Base-by-base conservation (phyloP, 2,797 vertebrate genomes). In the Phoebastria nigripes region DNA sequence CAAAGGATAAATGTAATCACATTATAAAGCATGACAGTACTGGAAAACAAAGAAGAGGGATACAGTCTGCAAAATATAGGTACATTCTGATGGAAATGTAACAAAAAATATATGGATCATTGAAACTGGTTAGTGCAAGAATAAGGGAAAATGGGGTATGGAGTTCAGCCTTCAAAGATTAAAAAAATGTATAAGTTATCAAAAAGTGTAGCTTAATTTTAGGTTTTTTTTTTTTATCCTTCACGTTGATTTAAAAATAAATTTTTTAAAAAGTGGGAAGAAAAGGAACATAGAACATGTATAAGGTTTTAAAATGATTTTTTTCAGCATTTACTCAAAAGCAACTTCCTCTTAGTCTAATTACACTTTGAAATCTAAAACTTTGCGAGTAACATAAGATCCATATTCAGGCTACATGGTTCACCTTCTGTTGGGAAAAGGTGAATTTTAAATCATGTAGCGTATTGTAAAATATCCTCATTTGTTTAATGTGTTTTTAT, bases 401-500 rank as follows among this genome's bases (percentile, higher is more conserved):
- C 44, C 70, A 56, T 94, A 90, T 79, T 91, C 69, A 94, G 54
- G 12, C n/a, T 77, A 65, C n/a, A 16, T 49, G 51, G 54, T 96
- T 98, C 71, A 79, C 31, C 55, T 87, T 88, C 73, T 94, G 26
- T 70, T 95, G 52, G 85, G 76, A 91, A 95, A 94, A 96, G 71
- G 51, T 94, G 94, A 91, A 89, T 96, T 97, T 97, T 96, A 83
- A 94, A 89, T 81, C 41, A 85, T 29, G 51, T 51, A 69, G 44
- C 15, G 5, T 69, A 66, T 65, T 92, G 58, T 84, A 92, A 96
- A 97, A 74, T 88, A 85, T 82, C 78, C 90, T 97, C 86, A 97
- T 98, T 97, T 98, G 81, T 97, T 97, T 97, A 98, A 98, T 98
- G 97, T 92, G 95, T 81, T 95, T 97, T 97, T 98, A 97, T 97